These are phyloP conservation scores for Mechanitis mazaeus DNA, from an alignment of 2,888 invertebrate genomes.

Conservation along the genomic window DNA sequence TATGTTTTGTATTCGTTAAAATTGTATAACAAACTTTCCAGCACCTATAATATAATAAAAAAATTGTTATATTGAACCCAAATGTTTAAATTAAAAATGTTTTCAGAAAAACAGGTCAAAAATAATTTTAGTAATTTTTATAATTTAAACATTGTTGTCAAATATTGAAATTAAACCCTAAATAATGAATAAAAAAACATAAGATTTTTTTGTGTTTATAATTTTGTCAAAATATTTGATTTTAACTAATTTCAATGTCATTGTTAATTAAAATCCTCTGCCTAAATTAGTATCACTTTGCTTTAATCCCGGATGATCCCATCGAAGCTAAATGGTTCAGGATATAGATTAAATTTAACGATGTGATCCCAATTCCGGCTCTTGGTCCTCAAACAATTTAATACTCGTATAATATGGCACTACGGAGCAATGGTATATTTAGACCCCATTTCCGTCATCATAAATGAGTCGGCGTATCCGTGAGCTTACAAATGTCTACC, in stretches of 20 bases:
- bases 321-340: constrained; percentile 49
- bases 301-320: constrained; percentile 58
- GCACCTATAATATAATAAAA: too few species aligned
- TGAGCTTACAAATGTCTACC: too few species aligned
- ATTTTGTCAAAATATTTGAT: background rate
- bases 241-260: constrained; percentile 23
- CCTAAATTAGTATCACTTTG: constrained; percentile 59
- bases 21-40: too few species aligned
- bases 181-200: background rate
- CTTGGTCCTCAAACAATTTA: constrained; percentile 31
- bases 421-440: constrained; percentile 20
- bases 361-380: constrained; percentile 58
- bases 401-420: constrained; percentile 30
- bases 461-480: constrained; percentile 4
- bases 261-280: constrained; percentile 30
- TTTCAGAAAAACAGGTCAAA: too few species aligned
- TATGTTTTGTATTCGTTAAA: too few species aligned
- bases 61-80: too few species aligned
- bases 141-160: too few species aligned
- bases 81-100: too few species aligned
- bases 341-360: constrained; percentile 67
- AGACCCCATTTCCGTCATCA: constrained; percentile 16
- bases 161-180: too few species aligned
- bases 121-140: too few species aligned
- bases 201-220: background rate